Conservation (phyloP, 2,797 vertebrate genomes). For the Alca torda region DNA sequence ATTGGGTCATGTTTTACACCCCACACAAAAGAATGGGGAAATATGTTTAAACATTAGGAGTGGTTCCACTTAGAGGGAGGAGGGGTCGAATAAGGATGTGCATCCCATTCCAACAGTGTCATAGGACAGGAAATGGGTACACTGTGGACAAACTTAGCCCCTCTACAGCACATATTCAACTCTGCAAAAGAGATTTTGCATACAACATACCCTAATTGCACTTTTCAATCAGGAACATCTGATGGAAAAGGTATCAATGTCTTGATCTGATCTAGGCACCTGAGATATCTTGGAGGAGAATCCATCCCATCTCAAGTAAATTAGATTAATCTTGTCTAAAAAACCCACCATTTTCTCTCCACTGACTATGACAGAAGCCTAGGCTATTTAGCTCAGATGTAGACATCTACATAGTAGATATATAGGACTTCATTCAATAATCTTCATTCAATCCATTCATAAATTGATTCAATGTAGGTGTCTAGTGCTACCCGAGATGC, state of each 20-base stretch:
- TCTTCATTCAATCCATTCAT: neutral
- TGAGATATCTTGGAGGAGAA: neutral
- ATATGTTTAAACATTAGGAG: neutral
- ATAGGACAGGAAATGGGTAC: neutral
- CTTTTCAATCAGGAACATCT: neutral
- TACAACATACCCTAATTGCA: neutral
- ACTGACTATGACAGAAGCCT: neutral
- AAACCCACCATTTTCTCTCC: neutral
- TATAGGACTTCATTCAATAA: neutral
- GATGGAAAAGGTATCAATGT: neutral
- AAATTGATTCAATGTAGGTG: neutral
- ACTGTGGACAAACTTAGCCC: neutral
- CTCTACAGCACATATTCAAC: neutral
- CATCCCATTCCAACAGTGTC: neutral
- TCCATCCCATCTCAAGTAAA: neutral
- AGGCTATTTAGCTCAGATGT: neutral
- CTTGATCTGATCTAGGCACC: neutral
- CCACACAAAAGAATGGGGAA: neutral
- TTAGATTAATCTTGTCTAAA: neutral
- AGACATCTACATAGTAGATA: neutral
- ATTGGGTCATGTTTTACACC: neutral
- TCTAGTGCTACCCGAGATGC: neutral
- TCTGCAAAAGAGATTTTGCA: neutral
- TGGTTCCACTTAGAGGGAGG: neutral
- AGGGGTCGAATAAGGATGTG: neutral